phyloP scores from a whole-genome alignment of 2,113 vertebrate species.

The Sturnira hondurensis region DNA sequence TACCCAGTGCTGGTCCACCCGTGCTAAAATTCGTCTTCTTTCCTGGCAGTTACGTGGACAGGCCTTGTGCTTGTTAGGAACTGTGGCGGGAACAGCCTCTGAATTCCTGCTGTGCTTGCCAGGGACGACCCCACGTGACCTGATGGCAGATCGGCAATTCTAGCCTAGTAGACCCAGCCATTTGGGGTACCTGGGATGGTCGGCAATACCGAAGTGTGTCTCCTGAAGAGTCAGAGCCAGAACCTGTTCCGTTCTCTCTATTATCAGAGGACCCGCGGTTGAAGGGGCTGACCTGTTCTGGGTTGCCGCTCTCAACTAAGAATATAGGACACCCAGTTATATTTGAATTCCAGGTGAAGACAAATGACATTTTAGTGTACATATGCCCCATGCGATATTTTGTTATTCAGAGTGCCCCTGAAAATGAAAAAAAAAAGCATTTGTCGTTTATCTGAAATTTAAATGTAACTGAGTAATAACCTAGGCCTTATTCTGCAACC shows the following conservation, averaged over 20 bases:
- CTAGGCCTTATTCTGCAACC: neutral
- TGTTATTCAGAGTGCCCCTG: neutral
- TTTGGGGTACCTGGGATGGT: neutral
- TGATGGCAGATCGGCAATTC: neutral
- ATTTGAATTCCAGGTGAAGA: neutral
- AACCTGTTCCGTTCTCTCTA: neutral
- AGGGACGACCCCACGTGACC: neutral
- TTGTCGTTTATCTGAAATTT: neutral
- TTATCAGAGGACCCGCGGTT: neutral
- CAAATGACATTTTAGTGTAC: neutral
- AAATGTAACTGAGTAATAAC: neutral
- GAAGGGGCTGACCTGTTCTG: neutral
- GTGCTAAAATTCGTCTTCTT: too few relatives aligned
- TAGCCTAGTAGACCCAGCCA: neutral
- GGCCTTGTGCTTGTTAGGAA: neutral
- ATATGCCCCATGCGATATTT: rapidly evolving
- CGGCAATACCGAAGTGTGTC: neutral
- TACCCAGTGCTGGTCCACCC: neutral
- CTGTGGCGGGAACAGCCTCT: neutral
- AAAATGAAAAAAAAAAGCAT: neutral
- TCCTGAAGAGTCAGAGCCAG: neutral
- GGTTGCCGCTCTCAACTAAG: neutral
- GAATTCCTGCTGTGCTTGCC: neutral
- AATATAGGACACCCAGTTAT: neutral
- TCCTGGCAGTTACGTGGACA: neutral